Evolutionary conservation across 2,113 vertebrate genomes (phyloP), one percentile per base, ranked within the genome.

Genomic region (Rhynchomys soricoides): DNA sequence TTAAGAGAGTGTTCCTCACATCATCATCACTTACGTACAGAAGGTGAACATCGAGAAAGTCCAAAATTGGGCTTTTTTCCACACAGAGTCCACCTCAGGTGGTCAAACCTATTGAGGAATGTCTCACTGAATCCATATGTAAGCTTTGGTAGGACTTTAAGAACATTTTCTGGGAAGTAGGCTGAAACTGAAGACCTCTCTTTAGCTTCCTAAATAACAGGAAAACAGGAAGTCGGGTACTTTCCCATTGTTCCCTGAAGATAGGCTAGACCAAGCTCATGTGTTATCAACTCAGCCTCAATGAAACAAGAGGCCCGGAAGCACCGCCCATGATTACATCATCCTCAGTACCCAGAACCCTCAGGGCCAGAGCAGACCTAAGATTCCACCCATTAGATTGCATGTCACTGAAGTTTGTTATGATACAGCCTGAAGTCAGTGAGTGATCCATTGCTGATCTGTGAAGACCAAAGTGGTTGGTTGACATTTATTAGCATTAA

Each of bases 401-500:
- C 52, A 55, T 3, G 8, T 52, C 12, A 5, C 0, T n/a, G 37
- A 73, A 48, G 52, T 37, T 1, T 66, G 15, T 59, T 48, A 3
- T 11, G n/a, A 31, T 10, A 7, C 34, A 50, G 26, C 9, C 70
- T 64, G 26, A 48, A 70, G 50, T 78, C 43, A 4, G 45, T 73
- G 62, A 31, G 37, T 24, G 12, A 24, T 19, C 5, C 52, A 37
- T 29, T 62, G 15, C 68, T 77, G 15, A n/a, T 77, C 19, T 52
- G 34, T 4, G 31, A 31, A 43, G 81, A 82, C 19, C 11, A 50
- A 37, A 71, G 78, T n/a, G 34, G 37, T 10, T 37, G 50, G 52
- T 50, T 34, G 83, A 29, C 8, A 1, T 2, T 8, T 26, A 37
- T 0, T 17, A 40, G 40, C 12, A 24, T 57, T 43, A 6, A 1